Evolutionary conservation across 2,888 invertebrate genomes (phyloP), one percentile per base, ranked within the genome.

Genomic region (Calameuta filiformis): DNA sequence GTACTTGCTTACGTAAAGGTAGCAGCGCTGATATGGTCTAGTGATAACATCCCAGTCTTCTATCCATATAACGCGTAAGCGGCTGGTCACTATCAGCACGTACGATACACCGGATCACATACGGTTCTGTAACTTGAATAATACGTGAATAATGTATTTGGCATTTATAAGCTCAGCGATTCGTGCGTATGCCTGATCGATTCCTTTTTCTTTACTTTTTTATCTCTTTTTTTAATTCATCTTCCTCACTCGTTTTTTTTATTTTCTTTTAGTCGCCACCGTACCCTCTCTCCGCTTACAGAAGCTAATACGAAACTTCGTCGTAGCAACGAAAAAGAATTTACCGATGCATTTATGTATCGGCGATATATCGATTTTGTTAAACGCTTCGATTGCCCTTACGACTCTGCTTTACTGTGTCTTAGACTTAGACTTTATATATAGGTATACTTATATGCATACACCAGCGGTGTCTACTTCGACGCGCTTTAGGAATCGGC

Each of bases 331-430:
- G 33, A 71, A 71, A 34, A 34, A 71, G 71, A 15, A 71, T 79
- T 85, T 82, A 82, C 82, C 84, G 85, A 90, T 90, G 88, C 85
- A 90, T 90, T 89, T 90, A 90, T 90, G 90, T 89, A 90, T 89
- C 88, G 79, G 73, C 76, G 80, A 75, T 56, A 73, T 76, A 80
- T 76, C 81, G 76, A 82, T 71, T 34, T 71, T 23, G 31, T 56
- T 56, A 56, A 56, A 56, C 56, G 56, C 56, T 9, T 56, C 56
- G 56, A 56, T 56, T 34, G 71, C 71, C 33, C 71, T 31, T 31
- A 71, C 71, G 71, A 71, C 71, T 31, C 31, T 71, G 33, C 12
- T 31, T 33, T 71, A 71, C 71, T 31, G 71, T 31, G 23, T 31
- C 71, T 71, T 34, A 2, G 33, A 34, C 31, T 71, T 30, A 31